A percentile compares a stretch with the other conserved stretches of the same genome.
These are phyloP conservation scores for Stegastes partitus DNA, from an alignment of 2,113 vertebrate genomes.

Conservation along the genomic window DNA sequence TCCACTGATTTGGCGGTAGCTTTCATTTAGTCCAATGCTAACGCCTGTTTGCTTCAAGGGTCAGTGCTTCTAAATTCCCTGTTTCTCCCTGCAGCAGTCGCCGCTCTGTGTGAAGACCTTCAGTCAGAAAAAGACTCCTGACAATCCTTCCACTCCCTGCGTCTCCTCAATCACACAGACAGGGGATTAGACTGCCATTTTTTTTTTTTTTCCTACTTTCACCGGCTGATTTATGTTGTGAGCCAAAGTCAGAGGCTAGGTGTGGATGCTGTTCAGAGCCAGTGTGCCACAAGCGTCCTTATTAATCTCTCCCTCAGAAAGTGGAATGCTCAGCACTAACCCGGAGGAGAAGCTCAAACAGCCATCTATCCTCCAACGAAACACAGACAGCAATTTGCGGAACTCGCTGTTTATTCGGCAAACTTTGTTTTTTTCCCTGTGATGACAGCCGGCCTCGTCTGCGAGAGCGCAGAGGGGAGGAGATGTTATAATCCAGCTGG, in stretches of 20 bases:
- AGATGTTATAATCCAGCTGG: constrained; percentile 35
- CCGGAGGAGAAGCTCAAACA: constrained; percentile 73
- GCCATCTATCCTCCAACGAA: constrained; percentile 65
- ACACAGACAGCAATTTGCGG: constrained; percentile 70
- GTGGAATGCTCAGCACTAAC: constrained; percentile 74
- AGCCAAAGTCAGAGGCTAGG: constrained; percentile 60
- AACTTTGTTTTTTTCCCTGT: constrained; percentile 48
- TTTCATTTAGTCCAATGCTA: constrained; percentile 52
- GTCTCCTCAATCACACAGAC: constrained; percentile 62
- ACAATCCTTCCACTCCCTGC: constrained; percentile 46
- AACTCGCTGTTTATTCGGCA: constrained; percentile 54
- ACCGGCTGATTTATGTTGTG: constrained; percentile 66
- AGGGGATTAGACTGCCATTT: constrained; percentile 58
- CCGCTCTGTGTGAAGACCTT: constrained; percentile 35
- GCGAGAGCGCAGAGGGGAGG: constrained; percentile 15
- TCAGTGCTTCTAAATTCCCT: constrained; percentile 47
- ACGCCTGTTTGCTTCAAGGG: constrained; percentile 41
- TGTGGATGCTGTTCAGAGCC: constrained; percentile 58
- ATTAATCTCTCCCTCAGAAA: constrained; percentile 74
- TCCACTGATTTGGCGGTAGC: constrained; percentile 26
- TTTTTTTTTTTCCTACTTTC: constrained; percentile 35
- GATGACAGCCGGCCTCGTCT: constrained; percentile 50
- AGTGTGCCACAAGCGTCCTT: constrained; percentile 56
- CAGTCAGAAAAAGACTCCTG: constrained; percentile 48
- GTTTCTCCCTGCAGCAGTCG: constrained; percentile 9